Base-by-base conservation (phyloP, 2,888 invertebrate genomes). In the Nipponacmea schrenckii region DNA sequence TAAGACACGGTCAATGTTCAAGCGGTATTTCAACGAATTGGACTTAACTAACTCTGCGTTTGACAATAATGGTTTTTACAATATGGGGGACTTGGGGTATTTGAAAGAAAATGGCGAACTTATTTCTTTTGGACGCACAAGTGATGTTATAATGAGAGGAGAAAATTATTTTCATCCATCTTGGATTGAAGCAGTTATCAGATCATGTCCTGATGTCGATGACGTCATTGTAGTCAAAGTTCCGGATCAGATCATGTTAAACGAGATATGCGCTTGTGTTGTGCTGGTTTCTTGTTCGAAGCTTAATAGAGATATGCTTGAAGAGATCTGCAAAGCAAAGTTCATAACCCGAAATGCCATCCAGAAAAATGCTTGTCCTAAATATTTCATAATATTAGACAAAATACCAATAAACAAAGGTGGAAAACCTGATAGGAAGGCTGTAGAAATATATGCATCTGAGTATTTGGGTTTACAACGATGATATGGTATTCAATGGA, bases 221-320 rank as follows among this genome's bases (percentile, higher is more conserved):
- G 62, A 72, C 12, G 72, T 65, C 26, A 39, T 62, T 7, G 65
- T 72, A 2, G 72, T 72, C n/a, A 65, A 65, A 5, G 72, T 72
- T n/a, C 72, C 72, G 10, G 72, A 68, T 20, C 20, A 62, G 20
- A 12, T 62, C 24, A 7, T 72, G 20, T 7, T 45, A 20, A 62
- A 68, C 24, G 72, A 72, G 66, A 46, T 72, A 17, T 72, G 72
- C 26, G 72, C 72, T 20, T 72, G 72, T 31, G 44, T 65, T 20
- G 62, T 66, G 15, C 68, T 56, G 15, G 39, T 20, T 20, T 64
- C 71, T 17, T 27, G 46, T 39, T 39, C 3, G 39, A 39, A 39
- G 39, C 3, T 39, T 1, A 7, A 39, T 39, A 39, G 8, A 8
- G 39, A 39, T 10, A 39, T 39, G 39, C 10, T 39, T 39, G 39